Conservation (phyloP, 2,888 invertebrate genomes). For the Drosophila formosana region DNA sequence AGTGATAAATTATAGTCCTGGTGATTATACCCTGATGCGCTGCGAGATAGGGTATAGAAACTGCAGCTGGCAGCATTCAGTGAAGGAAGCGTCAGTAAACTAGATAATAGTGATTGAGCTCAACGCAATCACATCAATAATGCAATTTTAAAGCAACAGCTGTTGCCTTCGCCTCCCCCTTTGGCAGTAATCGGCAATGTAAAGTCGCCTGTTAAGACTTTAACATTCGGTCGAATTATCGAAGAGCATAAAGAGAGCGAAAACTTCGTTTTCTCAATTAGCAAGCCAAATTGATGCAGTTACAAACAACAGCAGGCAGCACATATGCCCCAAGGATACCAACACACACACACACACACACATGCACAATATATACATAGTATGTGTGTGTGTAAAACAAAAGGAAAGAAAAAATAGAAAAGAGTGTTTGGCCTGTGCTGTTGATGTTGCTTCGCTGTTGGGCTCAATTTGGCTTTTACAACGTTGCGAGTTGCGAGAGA, state of each 20-base stretch:
- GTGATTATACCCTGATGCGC: no score
- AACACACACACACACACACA: no score
- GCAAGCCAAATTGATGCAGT: conserved; percentile 11
- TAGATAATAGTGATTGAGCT: conserved; percentile 2
- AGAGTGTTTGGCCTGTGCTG: conserved; percentile 9
- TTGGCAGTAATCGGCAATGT: neutral
- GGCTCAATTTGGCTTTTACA: conserved; percentile 50
- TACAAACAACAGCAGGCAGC: neutral
- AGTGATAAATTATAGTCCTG: no score
- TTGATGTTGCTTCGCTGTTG: conserved; percentile 4
- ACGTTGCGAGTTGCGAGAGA: neutral
- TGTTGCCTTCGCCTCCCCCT: neutral
- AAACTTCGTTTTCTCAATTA: conserved; percentile 15
- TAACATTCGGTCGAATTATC: neutral
- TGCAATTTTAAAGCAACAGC: conserved; percentile 1
- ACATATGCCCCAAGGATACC: conserved; percentile 14
- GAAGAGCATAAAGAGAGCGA: neutral
- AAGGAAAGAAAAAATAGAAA: neutral
- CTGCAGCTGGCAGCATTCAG: neutral
- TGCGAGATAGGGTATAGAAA: neutral
- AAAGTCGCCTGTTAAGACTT: neutral
- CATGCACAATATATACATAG: neutral
- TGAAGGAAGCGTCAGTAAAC: neutral
- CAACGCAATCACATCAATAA: neutral
- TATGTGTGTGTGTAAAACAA: neutral